Conservation (phyloP, 2,888 invertebrate genomes). For the Hydrotaea diabolus region DNA sequence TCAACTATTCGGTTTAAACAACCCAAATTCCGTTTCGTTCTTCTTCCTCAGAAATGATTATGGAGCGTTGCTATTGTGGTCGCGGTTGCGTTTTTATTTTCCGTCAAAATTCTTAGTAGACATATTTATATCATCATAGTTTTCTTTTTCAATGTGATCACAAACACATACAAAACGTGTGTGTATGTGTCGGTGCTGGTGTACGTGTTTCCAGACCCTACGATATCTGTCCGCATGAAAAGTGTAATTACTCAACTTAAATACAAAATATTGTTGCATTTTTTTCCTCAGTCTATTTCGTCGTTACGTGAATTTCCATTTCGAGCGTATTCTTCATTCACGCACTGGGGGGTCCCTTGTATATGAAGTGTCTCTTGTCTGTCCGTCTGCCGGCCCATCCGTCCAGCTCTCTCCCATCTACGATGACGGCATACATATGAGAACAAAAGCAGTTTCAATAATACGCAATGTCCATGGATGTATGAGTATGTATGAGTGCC, state of each 20-base stretch:
- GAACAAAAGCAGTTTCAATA: constrained; percentile 53
- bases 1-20: no score
- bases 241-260: constrained; percentile 62
- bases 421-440: constrained; percentile 21
- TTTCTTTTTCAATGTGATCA: background rate
- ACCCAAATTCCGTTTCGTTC: no score
- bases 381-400: background rate
- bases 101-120: constrained; percentile 52
- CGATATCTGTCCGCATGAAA: constrained; percentile 24
- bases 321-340: constrained; percentile 50
- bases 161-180: background rate
- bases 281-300: background rate
- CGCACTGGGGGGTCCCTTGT: constrained; percentile 63
- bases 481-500: no score
- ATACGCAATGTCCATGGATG: constrained; percentile 13
- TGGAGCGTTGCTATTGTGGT: background rate
- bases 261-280: constrained; percentile 7
- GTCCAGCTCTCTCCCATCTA: no score
- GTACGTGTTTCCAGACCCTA: background rate
- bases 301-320: constrained; percentile 12
- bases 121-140: constrained; percentile 16
- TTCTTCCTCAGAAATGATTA: no score
- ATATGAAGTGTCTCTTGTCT: background rate
- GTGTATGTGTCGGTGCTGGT: no score
- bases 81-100: constrained; percentile 43